These are phyloP conservation scores for Stegastes partitus DNA, from an alignment of 2,113 vertebrate genomes.

Conservation along the genomic window DNA sequence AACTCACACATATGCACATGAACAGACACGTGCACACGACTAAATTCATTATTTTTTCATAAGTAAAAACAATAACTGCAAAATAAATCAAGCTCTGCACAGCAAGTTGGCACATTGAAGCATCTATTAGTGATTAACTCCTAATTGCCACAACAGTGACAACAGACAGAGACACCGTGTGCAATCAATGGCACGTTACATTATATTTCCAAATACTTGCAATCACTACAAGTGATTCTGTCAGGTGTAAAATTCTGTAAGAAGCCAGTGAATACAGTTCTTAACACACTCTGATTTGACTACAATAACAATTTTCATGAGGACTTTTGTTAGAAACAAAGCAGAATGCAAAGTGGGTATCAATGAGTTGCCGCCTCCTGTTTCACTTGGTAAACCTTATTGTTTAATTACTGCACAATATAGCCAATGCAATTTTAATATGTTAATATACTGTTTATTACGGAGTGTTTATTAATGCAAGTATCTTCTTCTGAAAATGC, in stretches of 20 bases:
- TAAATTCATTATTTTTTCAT: background rate
- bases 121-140: conserved; percentile 6
- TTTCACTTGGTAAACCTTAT: no score
- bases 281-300: background rate
- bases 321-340: conserved; percentile 3
- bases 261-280: background rate
- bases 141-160: background rate
- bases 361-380: no score
- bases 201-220: background rate
- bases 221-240: conserved; percentile 8
- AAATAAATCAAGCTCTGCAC: conserved; percentile 1
- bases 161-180: background rate
- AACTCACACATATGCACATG: background rate
- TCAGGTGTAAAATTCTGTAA: conserved; percentile 2
- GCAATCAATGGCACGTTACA: background rate
- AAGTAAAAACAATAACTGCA: background rate
- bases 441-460: conserved; percentile 11
- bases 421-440: background rate
- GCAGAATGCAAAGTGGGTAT: background rate
- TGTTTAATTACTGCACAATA: background rate
- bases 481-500: conserved; percentile 7
- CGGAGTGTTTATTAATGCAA: background rate
- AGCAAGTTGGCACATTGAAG: background rate
- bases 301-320: background rate
- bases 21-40: background rate